Base-by-base conservation (phyloP, 2,888 invertebrate genomes). In the Orchestes rusci region DNA sequence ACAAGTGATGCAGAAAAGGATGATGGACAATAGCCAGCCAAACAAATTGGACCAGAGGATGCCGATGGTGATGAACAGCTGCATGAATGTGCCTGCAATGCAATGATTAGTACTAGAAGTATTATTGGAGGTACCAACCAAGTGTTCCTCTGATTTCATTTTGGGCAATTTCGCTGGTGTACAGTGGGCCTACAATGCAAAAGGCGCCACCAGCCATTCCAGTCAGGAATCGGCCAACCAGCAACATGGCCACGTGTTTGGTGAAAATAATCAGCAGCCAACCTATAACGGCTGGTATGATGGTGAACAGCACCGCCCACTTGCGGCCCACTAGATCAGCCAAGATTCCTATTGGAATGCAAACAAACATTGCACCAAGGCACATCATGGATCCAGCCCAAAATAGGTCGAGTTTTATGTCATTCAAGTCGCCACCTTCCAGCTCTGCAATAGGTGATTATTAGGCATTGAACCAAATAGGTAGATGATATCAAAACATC, bases 121-220 rank as follows among this genome's bases (percentile, higher is more conserved):
- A n/a, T n/a, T n/a, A n/a, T n/a, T n/a, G n/a, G n/a, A n/a, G n/a
- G n/a, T n/a, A 35, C 32, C 41, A 44, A 52, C 92, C 93, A 0
- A 94, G 69, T 0, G 81, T 78, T 1, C 94, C 94, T 45, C 94
- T 75, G 55, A 90, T 82, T 16, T 82, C 79, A 51, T 81, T 84
- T 55, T 91, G 82, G 0, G 91, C 80, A 36, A 89, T 89, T 71
- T 95, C 94, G 28, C 82, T 84, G 2, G 84, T 85, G 62, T 89
- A 90, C 52, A 90, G 76, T 0, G 93, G 92, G 0, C 84, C 86
- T 0, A 84, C 80, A 10, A 89, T 80, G 56, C 86, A 88, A 59
- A 86, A 85, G 0, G 88, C 83, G 16, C 89, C 89, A 18, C 82
- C 82, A n/a, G 82, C 80, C 18, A 84, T 60, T 23, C 89, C 90